phyloP scores from a whole-genome alignment of 2,888 invertebrate genomes.

The Aphodius sticticus region DNA sequence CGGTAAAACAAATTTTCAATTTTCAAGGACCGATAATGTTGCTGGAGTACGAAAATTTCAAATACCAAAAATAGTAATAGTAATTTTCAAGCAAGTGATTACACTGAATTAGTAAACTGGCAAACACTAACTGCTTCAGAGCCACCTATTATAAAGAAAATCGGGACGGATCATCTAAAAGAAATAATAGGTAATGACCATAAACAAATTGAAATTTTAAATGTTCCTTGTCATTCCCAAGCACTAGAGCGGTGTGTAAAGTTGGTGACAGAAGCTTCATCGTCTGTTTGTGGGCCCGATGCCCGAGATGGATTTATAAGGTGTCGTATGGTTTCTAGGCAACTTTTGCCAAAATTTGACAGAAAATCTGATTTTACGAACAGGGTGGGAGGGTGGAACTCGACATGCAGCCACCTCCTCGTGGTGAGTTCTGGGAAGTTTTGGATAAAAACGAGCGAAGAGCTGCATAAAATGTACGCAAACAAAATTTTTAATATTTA shows the following conservation, averaged over 20 bases:
- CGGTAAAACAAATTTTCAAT: slow-evolving; percentile 43
- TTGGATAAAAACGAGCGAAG: too few species aligned
- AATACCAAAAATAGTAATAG: slow-evolving; percentile 26
- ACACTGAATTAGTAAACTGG: slow-evolving; percentile 21
- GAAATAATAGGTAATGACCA: background rate
- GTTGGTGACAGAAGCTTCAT: slow-evolving; percentile 27
- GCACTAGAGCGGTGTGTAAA: slow-evolving; percentile 40
- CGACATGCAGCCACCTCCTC: too few species aligned
- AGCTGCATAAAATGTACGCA: too few species aligned
- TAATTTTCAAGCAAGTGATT: slow-evolving; percentile 29
- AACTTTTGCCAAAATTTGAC: slow-evolving; percentile 29
- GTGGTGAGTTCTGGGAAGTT: too few species aligned
- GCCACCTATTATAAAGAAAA: slow-evolving; percentile 16
- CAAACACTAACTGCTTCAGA: slow-evolving; percentile 17
- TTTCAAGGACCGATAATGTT: slow-evolving; percentile 33
- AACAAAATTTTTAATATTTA: background rate
- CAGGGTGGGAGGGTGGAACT: too few species aligned
- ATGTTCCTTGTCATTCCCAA: slow-evolving; percentile 39
- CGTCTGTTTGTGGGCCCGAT: slow-evolving; percentile 24
- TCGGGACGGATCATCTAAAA: background rate
- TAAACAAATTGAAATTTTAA: slow-evolving; percentile 18
- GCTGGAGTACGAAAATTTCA: slow-evolving; percentile 19
- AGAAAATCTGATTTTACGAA: slow-evolving; percentile 22
- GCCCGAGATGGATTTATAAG: slow-evolving; percentile 29
- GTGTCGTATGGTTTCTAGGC: slow-evolving; percentile 19